These are phyloP conservation scores for sheep (Ovis aries) DNA, from an alignment of 2,113 vertebrate genomes.

Conservation along the genomic window ARS-UI_Ramb_v3.0 NC_056078.1:2025501-2026000, in stretches of 20 bases:
- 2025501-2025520: neutral
- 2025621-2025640: neutral
- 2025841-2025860: neutral
- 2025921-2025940: neutral
- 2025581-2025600: neutral
- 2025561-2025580: neutral
- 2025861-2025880: neutral
- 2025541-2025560: neutral
- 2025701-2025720: neutral
- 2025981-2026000: neutral
- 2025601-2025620: neutral
- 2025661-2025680: neutral
- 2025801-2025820: neutral
- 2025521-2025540: neutral
- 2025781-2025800: neutral
- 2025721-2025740: neutral
- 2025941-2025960: neutral
- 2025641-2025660: neutral
- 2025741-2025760: neutral
- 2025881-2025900: neutral
- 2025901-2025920: neutral
- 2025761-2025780: neutral
- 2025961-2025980: neutral
- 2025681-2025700: neutral
- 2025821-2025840: neutral